A percentile compares a stretch with the other conserved stretches of the same genome.
These are phyloP conservation scores for Procapra przewalskii DNA, from an alignment of 2,113 vertebrate genomes.

Conservation along the genomic window DNA sequence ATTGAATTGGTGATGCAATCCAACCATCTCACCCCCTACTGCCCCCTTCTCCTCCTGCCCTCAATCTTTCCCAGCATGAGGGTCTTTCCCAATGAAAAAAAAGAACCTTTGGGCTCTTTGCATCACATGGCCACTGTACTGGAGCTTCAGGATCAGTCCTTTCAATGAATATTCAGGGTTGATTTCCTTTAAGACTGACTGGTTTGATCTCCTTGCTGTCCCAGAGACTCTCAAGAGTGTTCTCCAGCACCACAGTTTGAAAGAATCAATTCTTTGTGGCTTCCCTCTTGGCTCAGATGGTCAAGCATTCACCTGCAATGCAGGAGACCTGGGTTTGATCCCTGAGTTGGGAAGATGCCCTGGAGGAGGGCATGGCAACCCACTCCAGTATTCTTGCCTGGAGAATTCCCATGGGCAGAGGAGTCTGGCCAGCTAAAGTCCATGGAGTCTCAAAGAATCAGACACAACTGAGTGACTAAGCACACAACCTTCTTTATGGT, in stretches of 20 bases:
- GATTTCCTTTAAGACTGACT: background rate
- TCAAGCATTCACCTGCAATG: background rate
- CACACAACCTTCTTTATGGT: background rate
- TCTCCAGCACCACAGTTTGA: background rate
- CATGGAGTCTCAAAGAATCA: background rate
- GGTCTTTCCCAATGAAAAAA: background rate
- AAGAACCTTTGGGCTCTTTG: background rate
- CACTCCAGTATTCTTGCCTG: background rate
- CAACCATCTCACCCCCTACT: background rate
- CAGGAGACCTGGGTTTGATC: background rate
- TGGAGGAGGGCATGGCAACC: background rate
- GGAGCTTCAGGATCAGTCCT: background rate
- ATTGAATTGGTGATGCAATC: background rate
- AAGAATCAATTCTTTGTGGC: background rate
- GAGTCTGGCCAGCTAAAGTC: background rate
- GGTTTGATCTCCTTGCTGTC: background rate
- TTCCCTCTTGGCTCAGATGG: background rate
- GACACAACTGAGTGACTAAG: background rate
- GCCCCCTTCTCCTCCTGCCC: background rate
- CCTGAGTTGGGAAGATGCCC: background rate
- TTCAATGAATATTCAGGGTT: background rate
- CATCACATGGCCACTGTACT: background rate
- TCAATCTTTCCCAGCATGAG: background rate
- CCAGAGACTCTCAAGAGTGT: background rate
- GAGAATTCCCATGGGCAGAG: background rate